These are phyloP conservation scores for Cherax destructor DNA, from an alignment of 1,140 invertebrate species.

Conservation along the genomic window DNA sequence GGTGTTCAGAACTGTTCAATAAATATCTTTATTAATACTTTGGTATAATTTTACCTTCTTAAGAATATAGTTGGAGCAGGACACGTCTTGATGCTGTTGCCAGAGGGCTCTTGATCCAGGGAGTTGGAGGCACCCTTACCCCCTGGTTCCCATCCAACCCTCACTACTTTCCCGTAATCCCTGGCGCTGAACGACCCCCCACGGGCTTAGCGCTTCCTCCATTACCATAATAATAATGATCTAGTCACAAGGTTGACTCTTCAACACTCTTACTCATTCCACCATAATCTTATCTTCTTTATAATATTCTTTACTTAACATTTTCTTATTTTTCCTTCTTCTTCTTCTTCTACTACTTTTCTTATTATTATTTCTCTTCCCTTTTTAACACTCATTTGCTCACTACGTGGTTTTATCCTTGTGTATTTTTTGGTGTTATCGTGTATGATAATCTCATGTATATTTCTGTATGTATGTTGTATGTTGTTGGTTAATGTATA, in stretches of 20 bases:
- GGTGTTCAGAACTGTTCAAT: neutral
- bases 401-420: too few species aligned
- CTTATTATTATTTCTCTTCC: too few species aligned
- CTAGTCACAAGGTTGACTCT: too few species aligned
- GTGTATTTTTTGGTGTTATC: too few species aligned
- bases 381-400: too few species aligned
- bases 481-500: too few species aligned
- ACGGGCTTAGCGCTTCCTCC: neutral
- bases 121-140: too few species aligned
- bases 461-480: too few species aligned
- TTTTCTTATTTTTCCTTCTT: neutral
- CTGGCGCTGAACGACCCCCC: neutral
- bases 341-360: neutral
- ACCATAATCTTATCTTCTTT: neutral
- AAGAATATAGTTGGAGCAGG: too few species aligned
- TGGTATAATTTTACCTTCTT: neutral
- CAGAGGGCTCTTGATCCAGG: neutral
- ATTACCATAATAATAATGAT: neutral
- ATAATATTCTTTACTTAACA: neutral
- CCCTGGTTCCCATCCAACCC: too few species aligned
- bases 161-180: neutral
- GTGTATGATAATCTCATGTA: too few species aligned
- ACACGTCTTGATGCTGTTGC: too few species aligned
- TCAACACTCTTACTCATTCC: neutral
- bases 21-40: neutral